A percentile compares a stretch with the other conserved stretches of the same genome.
These are phyloP conservation scores for Cololabis saira DNA, from an alignment of 2,113 vertebrate species.

Conservation along the genomic window DNA sequence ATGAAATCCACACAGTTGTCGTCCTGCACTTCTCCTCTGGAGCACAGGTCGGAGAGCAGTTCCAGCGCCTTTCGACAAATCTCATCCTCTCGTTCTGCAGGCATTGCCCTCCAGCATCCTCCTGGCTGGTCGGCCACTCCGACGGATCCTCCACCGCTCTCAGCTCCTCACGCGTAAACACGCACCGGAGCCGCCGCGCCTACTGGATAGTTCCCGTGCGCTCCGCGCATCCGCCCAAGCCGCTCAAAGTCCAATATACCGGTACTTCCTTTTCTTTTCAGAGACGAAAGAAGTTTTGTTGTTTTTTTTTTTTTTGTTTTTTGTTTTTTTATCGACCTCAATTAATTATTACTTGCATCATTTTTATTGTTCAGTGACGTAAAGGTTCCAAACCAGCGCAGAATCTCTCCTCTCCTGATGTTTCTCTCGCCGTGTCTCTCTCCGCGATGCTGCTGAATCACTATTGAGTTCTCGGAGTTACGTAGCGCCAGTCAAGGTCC, in stretches of 20 bases:
- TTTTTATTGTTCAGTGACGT: not conserved
- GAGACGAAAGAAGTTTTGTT: not conserved
- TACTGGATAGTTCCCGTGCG: constrained; percentile 33
- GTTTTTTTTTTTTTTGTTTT: constrained; percentile 35
- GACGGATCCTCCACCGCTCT: constrained; percentile 65
- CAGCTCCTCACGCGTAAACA: constrained; percentile 30
- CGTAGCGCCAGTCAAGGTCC: constrained; percentile 39
- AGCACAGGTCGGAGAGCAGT: constrained; percentile 94
- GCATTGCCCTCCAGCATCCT: constrained; percentile 99
- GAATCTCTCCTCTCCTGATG: not conserved
- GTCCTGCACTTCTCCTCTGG: constrained; percentile 93
- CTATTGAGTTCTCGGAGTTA: constrained; percentile 37
- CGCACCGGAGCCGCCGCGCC: constrained; percentile 32
- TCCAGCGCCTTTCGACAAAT: constrained; percentile 97
- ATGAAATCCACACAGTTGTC: constrained; percentile 95
- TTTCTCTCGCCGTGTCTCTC: not conserved
- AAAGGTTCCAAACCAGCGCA: constrained; percentile 23
- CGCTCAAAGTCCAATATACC: not conserved
- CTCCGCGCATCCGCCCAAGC: constrained; percentile 26
- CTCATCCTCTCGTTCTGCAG: constrained; percentile 95
- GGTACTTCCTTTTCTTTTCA: no score
- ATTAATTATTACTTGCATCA: not conserved
- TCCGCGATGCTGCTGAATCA: constrained; percentile 41
- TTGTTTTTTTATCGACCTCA: not conserved
- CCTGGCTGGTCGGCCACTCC: constrained; percentile 85